Conservation (phyloP, 2,113 vertebrate genomes). For the Caretta caretta region DNA sequence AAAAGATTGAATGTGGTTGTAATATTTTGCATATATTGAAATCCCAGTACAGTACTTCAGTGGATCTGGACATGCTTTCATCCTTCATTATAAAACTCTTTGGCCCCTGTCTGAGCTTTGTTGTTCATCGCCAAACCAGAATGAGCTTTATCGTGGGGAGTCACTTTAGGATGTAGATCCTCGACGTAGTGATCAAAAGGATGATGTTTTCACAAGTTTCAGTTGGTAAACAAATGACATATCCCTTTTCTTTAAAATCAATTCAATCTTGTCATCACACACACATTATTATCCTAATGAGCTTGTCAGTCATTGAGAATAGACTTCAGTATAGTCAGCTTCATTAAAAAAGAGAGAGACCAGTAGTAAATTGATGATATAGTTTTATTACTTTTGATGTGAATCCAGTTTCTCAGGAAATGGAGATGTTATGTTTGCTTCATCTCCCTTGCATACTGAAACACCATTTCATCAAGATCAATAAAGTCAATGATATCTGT, state of each 20-base stretch:
- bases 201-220: not conserved
- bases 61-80: not conserved
- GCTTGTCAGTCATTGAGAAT: not conserved
- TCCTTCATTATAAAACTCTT: not conserved
- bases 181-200: not conserved
- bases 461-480: not conserved
- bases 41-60: not conserved
- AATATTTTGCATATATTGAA: not conserved
- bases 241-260: not conserved
- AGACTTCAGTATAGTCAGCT: not conserved
- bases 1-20: not conserved
- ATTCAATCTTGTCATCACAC: not conserved
- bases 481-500: not conserved
- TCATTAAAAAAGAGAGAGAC: not conserved
- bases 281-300: not conserved
- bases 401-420: slow-evolving; percentile 32
- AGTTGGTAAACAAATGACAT: not conserved
- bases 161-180: not conserved
- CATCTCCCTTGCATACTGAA: not conserved
- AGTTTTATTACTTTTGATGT: not conserved
- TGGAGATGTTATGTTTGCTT: not conserved
- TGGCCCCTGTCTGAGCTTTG: not conserved
- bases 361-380: not conserved
- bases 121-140: not conserved
- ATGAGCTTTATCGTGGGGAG: slow-evolving; percentile 8